Conservation (phyloP, 2,888 invertebrate genomes). For the Eupithecia subumbrata region DNA sequence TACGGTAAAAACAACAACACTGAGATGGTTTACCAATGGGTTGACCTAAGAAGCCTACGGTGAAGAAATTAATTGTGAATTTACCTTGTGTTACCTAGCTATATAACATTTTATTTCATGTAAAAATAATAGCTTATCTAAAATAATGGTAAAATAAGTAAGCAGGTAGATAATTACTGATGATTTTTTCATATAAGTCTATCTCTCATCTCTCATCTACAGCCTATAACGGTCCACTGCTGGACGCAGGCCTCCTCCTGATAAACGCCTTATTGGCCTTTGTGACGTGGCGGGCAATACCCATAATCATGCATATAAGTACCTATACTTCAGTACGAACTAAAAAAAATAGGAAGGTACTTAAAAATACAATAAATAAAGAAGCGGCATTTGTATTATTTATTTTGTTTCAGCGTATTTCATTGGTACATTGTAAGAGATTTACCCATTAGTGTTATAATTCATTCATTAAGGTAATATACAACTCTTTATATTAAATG, state of each 20-base stretch:
- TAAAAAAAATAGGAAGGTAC: constrained; percentile 22
- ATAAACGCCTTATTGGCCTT: too few species aligned
- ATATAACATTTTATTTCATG: neutral
- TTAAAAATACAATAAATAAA: constrained; percentile 76
- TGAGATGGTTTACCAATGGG: neutral
- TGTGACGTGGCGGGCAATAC: too few species aligned
- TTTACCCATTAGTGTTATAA: constrained; percentile 73
- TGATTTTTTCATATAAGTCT: neutral
- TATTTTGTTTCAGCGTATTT: constrained; percentile 81
- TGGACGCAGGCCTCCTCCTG: too few species aligned
- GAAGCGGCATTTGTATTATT: constrained; percentile 83
- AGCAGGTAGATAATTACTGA: too few species aligned
- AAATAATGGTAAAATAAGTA: too few species aligned
- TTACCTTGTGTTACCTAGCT: neutral
- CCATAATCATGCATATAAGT: neutral
- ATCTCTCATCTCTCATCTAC: too few species aligned
- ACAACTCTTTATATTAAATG: constrained; percentile 80
- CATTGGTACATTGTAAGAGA: constrained; percentile 82
- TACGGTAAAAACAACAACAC: neutral
- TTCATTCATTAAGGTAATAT: constrained; percentile 76
- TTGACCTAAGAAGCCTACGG: neutral
- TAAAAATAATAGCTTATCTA: neutral
- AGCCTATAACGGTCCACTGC: too few species aligned
- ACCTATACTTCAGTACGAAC: too few species aligned
- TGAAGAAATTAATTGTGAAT: neutral